Base-by-base conservation (phyloP, 2,113 vertebrate genomes). In the Lycocorax pyrrhopterus region DNA sequence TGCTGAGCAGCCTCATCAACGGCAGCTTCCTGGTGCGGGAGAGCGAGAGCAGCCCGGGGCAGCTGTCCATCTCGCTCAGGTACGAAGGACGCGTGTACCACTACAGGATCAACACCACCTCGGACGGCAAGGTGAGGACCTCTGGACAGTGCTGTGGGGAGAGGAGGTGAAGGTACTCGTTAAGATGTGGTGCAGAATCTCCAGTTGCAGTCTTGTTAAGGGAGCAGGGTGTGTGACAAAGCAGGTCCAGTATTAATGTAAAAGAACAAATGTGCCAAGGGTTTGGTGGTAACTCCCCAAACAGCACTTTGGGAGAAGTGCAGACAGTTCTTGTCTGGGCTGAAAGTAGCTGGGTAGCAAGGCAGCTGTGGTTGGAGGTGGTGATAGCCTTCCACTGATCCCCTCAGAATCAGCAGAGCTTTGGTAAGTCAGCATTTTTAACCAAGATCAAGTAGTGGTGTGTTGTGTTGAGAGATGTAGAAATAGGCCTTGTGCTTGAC, bases 31-130 rank as follows among this genome's bases (percentile, higher is more conserved):
- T 99, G 92, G 99, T 99, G 26, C 98, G 99, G 41, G 99, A 99
- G 78, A 99, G 99, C 17, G 99, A 99, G 97, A 99, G 99, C 98
- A 99, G 99, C 97, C 99, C 99, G 0, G 99, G 99, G 41, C 99
- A 99, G 97, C 96, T 99, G 16, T 99, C 99, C 27, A 99, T 99
- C 96, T 99, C 99, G 15, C 98, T 99, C 95, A 98, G 99, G 95
- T 99, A 99, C 14, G 99, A 99, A 91, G 99, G 99, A 16, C 98
- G 99, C 12, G 99, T 99, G 72, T 99, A 99, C 98, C 99, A 99
- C 98, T 99, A 99, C 98, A 98, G 99, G 96, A 99, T 99, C 98
- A 99, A 99, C 96, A 99, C 99, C 26, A 97, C 98, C 85, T 97
- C 99, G 1, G 99, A 99, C 53, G 98, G 98, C 91, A 99, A 99